Evolutionary conservation across 2,888 invertebrate species (phyloP).

Genomic region (Apamea anceps): DNA sequence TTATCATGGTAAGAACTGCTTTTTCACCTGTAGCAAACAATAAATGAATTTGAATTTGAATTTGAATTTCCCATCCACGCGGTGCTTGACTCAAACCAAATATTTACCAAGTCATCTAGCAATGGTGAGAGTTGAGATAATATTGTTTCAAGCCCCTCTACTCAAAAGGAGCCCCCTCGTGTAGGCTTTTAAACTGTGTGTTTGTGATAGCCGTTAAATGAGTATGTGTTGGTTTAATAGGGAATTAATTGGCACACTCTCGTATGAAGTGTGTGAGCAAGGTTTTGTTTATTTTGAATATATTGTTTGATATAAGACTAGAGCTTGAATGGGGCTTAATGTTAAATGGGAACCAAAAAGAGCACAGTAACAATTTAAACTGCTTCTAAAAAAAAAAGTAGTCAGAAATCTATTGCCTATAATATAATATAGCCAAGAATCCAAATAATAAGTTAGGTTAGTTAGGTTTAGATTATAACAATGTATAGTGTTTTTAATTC

Average conservation of each 20-base stretch:
- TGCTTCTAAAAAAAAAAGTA: background rate
- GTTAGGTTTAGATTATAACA: background rate
- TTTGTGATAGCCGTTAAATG: conserved; percentile 29
- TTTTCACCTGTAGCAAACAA: no score
- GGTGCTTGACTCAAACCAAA: conserved; percentile 31
- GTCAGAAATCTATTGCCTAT: background rate
- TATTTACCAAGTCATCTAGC: conserved; percentile 42
- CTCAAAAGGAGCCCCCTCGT: conserved; percentile 5
- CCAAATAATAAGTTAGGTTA: background rate
- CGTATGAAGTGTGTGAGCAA: background rate
- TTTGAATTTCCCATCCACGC: background rate
- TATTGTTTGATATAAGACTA: background rate
- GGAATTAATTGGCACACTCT: conserved; percentile 8
- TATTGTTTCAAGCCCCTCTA: conserved; percentile 42
- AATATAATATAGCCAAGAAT: background rate
- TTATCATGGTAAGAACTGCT: no score
- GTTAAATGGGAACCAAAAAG: background rate
- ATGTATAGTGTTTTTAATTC: background rate
- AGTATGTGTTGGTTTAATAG: conserved; percentile 17
- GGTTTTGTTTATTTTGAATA: conserved; percentile 13
- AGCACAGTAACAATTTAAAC: background rate
- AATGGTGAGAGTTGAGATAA: conserved; percentile 40
- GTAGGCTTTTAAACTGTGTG: conserved; percentile 39
- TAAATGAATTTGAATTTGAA: no score
- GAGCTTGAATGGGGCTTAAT: background rate